Evolutionary conservation across 2,888 invertebrate species (phyloP).

Genomic region (Drosophila multiciliata): DNA sequence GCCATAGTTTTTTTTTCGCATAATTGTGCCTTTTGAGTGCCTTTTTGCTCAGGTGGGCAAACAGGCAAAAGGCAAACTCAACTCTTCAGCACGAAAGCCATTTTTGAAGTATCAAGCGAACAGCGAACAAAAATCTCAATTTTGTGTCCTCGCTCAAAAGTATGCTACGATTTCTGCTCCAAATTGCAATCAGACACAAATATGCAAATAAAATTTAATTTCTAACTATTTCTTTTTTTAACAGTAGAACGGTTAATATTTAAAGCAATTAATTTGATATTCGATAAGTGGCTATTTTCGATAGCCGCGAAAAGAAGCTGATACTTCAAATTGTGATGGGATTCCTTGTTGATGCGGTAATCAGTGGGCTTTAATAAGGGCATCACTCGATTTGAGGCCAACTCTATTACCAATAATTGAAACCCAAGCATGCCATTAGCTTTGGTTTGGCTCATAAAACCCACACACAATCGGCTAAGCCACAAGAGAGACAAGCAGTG

Average conservation of each 20-base stretch:
- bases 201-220: background rate
- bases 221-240: background rate
- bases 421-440: conserved; percentile 77
- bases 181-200: background rate
- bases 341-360: background rate
- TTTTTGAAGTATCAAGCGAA: background rate
- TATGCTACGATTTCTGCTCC: background rate
- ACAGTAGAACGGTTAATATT: background rate
- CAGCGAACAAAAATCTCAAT: background rate
- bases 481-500: background rate
- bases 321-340: background rate
- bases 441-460: conserved; percentile 58
- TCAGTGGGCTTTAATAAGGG: background rate
- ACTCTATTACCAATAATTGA: conserved; percentile 78
- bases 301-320: too few relatives aligned
- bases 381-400: conserved; percentile 43
- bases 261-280: background rate
- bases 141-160: background rate
- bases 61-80: conserved; percentile 1
- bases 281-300: background rate
- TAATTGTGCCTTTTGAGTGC: conserved; percentile 12
- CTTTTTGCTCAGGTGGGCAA: conserved; percentile 17
- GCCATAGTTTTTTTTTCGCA: conserved; percentile 2
- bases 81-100: conserved; percentile 1
- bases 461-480: conserved; percentile 14